Percentiles rank a stretch among this genome's conserved stretches.
Evolutionary conservation across 1,140 invertebrate genomes (phyloP).

Genomic region (Leptestheria dahalacensis): DNA sequence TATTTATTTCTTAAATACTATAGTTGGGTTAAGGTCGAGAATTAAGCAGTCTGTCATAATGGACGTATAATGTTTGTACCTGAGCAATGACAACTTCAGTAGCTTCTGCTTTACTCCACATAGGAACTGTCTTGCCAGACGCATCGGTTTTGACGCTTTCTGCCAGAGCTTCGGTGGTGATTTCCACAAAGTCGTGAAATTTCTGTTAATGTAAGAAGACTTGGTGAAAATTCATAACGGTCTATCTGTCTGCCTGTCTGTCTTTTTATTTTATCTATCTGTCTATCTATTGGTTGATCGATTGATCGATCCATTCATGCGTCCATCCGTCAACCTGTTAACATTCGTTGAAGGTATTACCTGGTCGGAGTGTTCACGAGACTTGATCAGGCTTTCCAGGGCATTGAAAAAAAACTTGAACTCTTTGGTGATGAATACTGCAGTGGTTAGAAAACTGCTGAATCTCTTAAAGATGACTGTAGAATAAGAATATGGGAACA

Average conservation of each 20-base stretch:
- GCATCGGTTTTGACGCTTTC: slow-evolving; percentile 3
- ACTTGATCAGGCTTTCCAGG: neutral
- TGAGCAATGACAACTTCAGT: slow-evolving; percentile 8
- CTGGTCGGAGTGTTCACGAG: neutral
- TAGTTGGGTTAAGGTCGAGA: too few species aligned
- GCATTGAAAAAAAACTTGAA: slow-evolving; percentile 3
- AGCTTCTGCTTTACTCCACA: slow-evolving; percentile 9
- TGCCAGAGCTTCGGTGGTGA: neutral
- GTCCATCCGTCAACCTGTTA: too few species aligned
- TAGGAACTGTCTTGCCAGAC: neutral
- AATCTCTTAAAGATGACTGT: slow-evolving; percentile 2
- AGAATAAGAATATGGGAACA: too few species aligned
- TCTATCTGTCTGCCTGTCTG: too few species aligned
- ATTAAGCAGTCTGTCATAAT: too few species aligned
- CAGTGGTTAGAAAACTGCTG: neutral
- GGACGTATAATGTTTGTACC: neutral
- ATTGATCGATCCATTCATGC: too few species aligned
- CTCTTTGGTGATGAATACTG: slow-evolving; percentile 6
- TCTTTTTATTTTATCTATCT: too few species aligned
- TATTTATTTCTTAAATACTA: too few species aligned
- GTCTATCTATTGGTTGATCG: too few species aligned
- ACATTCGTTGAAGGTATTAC: neutral
- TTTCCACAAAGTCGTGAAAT: slow-evolving; percentile 12
- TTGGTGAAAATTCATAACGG: neutral
- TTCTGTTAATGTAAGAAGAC: neutral